Conservation (phyloP, 2,888 invertebrate species). For the Papilio elwesi region DNA sequence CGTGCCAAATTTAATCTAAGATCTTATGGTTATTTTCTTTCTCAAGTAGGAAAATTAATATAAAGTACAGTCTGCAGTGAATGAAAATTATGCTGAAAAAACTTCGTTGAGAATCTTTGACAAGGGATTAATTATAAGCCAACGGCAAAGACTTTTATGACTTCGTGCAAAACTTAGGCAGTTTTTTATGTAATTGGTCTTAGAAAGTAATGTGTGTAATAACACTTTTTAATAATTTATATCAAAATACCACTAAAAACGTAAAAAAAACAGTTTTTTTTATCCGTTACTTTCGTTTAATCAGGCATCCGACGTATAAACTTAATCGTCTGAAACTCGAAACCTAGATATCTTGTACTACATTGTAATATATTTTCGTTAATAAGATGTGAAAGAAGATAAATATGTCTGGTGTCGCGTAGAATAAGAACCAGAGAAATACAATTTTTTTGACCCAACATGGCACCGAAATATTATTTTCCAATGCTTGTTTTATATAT, state of each 20-base stretch:
- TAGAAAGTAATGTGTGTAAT: not conserved
- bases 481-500: too few species aligned
- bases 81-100: not conserved
- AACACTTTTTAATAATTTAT: not conserved
- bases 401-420: too few species aligned
- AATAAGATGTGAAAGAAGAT: too few species aligned
- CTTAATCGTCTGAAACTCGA: too few species aligned
- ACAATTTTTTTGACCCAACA: too few species aligned
- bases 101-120: constrained; percentile 8
- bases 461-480: too few species aligned
- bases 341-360: too few species aligned
- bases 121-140: constrained; percentile 3
- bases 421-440: too few species aligned
- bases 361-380: too few species aligned
- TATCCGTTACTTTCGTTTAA: too few species aligned
- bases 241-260: not conserved
- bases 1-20: not conserved
- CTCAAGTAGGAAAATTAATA: not conserved
- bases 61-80: not conserved
- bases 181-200: not conserved
- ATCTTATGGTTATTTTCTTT: not conserved
- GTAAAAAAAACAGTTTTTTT: too few species aligned
- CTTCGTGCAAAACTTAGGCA: not conserved
- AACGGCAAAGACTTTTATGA: not conserved
- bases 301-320: too few species aligned